These are phyloP conservation scores for Sminthopsis crassicaudata DNA, from an alignment of 2,113 vertebrate genomes.

Conservation along the genomic window DNA sequence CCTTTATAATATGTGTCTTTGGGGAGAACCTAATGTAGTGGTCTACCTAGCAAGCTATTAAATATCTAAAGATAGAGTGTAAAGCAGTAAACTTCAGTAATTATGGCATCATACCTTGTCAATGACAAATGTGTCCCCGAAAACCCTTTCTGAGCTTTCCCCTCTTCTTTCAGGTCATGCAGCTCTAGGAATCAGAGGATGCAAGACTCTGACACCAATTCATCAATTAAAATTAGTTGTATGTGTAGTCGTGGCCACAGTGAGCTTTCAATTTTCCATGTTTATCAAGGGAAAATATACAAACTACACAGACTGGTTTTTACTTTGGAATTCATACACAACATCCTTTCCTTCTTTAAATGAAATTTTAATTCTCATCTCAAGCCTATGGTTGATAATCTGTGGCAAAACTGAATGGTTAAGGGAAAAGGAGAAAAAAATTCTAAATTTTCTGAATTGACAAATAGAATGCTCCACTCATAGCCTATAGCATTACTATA, in stretches of 20 bases:
- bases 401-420: background rate
- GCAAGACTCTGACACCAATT: too few species aligned
- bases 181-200: too few species aligned
- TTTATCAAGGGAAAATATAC: too few species aligned
- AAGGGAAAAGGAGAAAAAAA: conserved; percentile 17
- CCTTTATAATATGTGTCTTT: background rate
- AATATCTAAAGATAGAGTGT: background rate
- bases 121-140: background rate
- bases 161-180: background rate
- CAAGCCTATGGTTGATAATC: background rate
- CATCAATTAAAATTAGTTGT: too few species aligned
- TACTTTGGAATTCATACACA: too few species aligned
- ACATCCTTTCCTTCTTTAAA: background rate
- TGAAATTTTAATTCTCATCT: background rate
- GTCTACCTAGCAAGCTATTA: background rate
- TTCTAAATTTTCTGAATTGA: background rate
- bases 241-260: too few species aligned
- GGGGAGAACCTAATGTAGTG: background rate
- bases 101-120: background rate
- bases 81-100: background rate
- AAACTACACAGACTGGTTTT: too few species aligned
- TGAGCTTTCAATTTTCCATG: too few species aligned
- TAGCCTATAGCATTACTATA: background rate
- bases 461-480: background rate
- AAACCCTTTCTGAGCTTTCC: background rate